Evolutionary conservation across 2,888 invertebrate species (phyloP).

Genomic region (Chorisops tibialis): DNA sequence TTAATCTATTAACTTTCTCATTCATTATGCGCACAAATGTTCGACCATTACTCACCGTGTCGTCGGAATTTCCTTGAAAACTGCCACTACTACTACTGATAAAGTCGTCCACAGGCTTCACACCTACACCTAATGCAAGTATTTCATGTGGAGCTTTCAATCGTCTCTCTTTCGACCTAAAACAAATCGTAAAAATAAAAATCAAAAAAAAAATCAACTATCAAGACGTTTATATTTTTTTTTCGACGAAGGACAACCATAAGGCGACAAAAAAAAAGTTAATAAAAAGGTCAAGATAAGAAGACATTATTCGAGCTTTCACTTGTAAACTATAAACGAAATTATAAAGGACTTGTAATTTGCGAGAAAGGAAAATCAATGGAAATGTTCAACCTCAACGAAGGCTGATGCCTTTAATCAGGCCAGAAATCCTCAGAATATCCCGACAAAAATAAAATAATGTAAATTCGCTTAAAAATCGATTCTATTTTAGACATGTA

Average conservation of each 20-base stretch:
- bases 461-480: too few relatives aligned
- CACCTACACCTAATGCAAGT: slow-evolving; percentile 36
- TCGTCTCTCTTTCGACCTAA: slow-evolving; percentile 26
- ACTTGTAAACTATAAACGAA: background rate
- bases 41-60: slow-evolving; percentile 22
- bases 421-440: background rate
- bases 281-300: slow-evolving; percentile 4
- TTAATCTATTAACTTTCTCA: background rate
- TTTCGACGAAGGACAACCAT: slow-evolving; percentile 5
- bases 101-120: slow-evolving; percentile 22
- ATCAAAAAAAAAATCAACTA: background rate
- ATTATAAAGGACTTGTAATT: too few relatives aligned
- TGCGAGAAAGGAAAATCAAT: slow-evolving; percentile 21
- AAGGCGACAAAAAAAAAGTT: background rate
- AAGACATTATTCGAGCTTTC: background rate
- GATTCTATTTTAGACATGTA: too few relatives aligned
- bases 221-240: background rate
- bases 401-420: slow-evolving; percentile 4
- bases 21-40: slow-evolving; percentile 15
- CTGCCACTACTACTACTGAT: slow-evolving; percentile 8
- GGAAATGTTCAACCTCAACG: slow-evolving; percentile 10
- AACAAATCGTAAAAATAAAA: slow-evolving; percentile 10
- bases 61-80: slow-evolving; percentile 23
- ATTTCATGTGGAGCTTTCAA: slow-evolving; percentile 38
- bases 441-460: too few relatives aligned